These are phyloP conservation scores for Scytalopus superciliaris DNA, from an alignment of 2,113 vertebrate genomes.

Conservation along the genomic window DNA sequence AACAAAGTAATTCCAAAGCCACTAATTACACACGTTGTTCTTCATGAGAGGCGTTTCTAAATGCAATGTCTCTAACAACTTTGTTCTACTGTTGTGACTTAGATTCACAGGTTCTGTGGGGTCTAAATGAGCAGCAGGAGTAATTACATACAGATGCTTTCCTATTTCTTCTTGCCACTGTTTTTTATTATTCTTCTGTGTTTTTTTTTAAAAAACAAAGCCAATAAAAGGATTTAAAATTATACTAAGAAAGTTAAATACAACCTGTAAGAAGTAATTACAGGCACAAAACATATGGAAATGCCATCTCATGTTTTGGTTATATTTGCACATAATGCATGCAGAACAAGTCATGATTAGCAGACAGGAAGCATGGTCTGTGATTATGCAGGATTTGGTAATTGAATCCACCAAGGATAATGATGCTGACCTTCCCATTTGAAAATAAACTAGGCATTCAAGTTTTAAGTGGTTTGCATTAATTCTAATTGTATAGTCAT, in stretches of 20 bases:
- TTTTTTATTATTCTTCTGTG: neutral
- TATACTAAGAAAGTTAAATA: conserved; percentile 42
- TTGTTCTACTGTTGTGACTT: conserved; percentile 33
- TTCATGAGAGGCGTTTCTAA: neutral
- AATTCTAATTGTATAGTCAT: conserved; percentile 54
- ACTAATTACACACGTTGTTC: neutral
- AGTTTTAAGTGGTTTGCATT: conserved; percentile 56
- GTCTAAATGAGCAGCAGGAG: conserved; percentile 39
- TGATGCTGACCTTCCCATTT: conserved; percentile 67
- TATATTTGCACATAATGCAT: conserved; percentile 44
- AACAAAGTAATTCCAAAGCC: neutral
- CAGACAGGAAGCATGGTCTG: conserved; percentile 43
- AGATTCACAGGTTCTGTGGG: conserved; percentile 3
- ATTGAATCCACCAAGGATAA: conserved; percentile 69
- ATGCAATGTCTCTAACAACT: neutral
- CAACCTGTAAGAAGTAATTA: conserved; percentile 44
- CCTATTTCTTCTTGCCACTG: neutral
- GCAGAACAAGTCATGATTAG: conserved; percentile 39
- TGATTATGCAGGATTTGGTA: conserved; percentile 61
- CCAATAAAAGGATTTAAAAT: conserved; percentile 29
- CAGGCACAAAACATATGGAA: conserved; percentile 40
- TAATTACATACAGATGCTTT: conserved; percentile 52
- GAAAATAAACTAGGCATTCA: conserved; percentile 68
- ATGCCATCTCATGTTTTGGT: conserved; percentile 42
- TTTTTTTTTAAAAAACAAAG: neutral